phyloP scores from a whole-genome alignment of 2,888 invertebrate species.

The Habroteleia sp. region DNA sequence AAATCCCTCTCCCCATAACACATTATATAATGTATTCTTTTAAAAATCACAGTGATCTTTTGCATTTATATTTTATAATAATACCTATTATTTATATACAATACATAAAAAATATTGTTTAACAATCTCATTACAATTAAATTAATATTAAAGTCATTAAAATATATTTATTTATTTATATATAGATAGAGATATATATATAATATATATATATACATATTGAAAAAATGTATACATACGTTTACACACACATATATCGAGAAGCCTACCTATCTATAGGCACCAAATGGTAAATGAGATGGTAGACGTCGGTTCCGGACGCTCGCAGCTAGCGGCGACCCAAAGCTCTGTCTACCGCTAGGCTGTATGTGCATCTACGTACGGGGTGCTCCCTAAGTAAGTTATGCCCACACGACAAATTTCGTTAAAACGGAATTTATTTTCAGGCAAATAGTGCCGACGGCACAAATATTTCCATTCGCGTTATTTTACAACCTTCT shows the following conservation, averaged over 20 bases:
- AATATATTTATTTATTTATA: no score
- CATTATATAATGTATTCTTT: no score
- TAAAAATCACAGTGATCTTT: no score
- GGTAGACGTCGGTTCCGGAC: conserved; percentile 80
- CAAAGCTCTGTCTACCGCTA: conserved; percentile 81
- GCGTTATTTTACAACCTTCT: conserved; percentile 61
- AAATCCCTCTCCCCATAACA: no score
- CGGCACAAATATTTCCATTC: conserved; percentile 62
- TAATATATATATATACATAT: conserved; percentile 71
- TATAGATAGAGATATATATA: no score
- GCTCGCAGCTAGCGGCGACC: conserved; percentile 81
- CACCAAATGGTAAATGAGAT: conserved; percentile 81
- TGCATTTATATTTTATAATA: no score
- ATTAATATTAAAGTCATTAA: no score
- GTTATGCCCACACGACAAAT: conserved; percentile 62
- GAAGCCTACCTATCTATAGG: conserved; percentile 79
- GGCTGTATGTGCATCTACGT: conserved; percentile 75
- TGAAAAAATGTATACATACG: conserved; percentile 23
- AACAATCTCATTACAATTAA: no score
- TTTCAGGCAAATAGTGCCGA: conserved; percentile 61
- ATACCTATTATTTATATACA: no score
- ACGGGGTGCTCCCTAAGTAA: conserved; percentile 75
- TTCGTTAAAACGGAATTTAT: conserved; percentile 63
- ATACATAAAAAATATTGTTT: no score
- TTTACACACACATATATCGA: conserved; percentile 65